Conservation (phyloP, 23 tunicate species). For the Phallusia fumigata region DNA sequence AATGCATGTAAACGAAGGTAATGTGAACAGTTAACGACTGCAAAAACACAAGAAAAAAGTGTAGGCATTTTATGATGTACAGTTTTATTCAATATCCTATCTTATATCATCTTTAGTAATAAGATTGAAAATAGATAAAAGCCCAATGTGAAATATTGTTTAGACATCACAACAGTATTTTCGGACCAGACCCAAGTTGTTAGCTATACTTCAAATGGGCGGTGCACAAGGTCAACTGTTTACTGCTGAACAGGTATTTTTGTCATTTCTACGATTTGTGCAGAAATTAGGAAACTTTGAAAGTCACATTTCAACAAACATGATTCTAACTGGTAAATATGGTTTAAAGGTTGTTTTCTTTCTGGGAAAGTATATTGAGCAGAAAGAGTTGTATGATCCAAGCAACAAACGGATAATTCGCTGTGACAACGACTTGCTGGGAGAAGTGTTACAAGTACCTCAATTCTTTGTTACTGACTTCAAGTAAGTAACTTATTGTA, state of each 20-base stretch:
- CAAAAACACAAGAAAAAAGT: too few relatives aligned
- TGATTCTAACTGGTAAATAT: too few relatives aligned
- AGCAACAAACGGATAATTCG: constrained; percentile 50
- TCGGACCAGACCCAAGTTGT: constrained; percentile 44
- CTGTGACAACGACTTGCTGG: constrained; percentile 71
- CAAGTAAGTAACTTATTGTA: constrained; percentile 24
- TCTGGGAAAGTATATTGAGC: constrained; percentile 76
- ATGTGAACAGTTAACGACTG: too few relatives aligned
- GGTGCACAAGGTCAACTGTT: constrained; percentile 72
- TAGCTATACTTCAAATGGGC: constrained; percentile 47
- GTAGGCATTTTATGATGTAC: too few relatives aligned
- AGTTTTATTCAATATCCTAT: too few relatives aligned
- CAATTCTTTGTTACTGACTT: constrained; percentile 54
- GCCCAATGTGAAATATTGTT: background rate
- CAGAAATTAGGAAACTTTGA: too few relatives aligned
- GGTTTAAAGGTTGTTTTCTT: constrained; percentile 43
- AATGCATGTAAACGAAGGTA: too few relatives aligned
- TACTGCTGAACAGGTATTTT: constrained; percentile 56
- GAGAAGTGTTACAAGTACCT: constrained; percentile 61
- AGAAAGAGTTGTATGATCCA: constrained; percentile 59
- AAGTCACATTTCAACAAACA: too few relatives aligned
- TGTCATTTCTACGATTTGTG: too few relatives aligned
- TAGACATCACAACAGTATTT: constrained; percentile 42
- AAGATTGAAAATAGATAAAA: too few relatives aligned
- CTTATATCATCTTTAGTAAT: too few relatives aligned